These are phyloP conservation scores for Tetropium fuscum DNA, from an alignment of 2,888 invertebrate genomes.

Conservation along the genomic window DNA sequence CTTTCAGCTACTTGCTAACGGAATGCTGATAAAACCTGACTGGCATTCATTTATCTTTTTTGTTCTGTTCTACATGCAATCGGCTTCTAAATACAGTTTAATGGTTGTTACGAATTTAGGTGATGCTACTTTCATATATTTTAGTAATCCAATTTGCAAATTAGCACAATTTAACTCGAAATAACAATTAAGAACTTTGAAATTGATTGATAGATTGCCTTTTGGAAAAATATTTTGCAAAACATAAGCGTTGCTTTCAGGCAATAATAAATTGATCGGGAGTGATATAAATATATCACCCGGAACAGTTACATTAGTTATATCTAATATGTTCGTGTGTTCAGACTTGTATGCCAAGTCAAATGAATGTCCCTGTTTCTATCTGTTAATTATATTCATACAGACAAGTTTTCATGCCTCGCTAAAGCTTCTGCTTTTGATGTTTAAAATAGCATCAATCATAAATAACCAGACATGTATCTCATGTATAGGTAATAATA, in stretches of 20 bases:
- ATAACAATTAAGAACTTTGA: constrained; percentile 2
- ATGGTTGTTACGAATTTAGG: constrained; percentile 28
- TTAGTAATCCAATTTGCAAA: constrained; percentile 9
- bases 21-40: constrained; percentile 15
- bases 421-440: too few species aligned
- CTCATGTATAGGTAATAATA: too few species aligned
- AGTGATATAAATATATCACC: too few species aligned
- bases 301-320: too few species aligned
- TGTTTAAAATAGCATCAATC: too few species aligned
- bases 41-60: constrained; percentile 29
- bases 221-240: neutral
- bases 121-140: constrained; percentile 2
- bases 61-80: constrained; percentile 26
- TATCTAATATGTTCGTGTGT: too few species aligned
- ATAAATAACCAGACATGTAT: too few species aligned
- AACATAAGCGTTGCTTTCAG: neutral
- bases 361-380: too few species aligned
- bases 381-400: too few species aligned
- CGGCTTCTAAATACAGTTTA: constrained; percentile 33
- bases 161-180: constrained; percentile 1
- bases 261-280: neutral
- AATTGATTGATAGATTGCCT: neutral
- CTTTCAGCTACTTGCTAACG: constrained; percentile 14
- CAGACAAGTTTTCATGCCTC: too few species aligned
- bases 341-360: too few species aligned